phyloP scores from a whole-genome alignment of 2,888 invertebrate genomes.

The Microplitis manilae region DNA sequence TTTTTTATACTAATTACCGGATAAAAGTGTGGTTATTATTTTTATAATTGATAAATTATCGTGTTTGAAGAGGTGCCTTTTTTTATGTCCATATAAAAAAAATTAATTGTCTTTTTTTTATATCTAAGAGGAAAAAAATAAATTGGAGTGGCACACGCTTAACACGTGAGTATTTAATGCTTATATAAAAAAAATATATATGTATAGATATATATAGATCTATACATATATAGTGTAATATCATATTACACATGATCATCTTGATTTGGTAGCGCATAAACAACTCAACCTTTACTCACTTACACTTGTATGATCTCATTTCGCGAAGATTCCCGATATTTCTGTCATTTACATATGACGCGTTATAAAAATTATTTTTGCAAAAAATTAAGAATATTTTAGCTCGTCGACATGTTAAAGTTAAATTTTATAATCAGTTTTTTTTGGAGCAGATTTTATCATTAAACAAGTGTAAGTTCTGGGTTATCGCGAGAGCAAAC shows the following conservation, averaged over 20 bases:
- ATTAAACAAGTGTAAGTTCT: not conserved
- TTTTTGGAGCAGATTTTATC: not conserved
- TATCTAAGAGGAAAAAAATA: not conserved
- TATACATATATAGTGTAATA: not conserved
- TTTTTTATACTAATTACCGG: not conserved
- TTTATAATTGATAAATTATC: not conserved
- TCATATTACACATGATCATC: conserved; percentile 7
- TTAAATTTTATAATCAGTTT: no score
- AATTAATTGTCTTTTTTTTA: not conserved
- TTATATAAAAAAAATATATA: not conserved
- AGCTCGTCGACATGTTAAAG: no score
- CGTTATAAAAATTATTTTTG: no score
- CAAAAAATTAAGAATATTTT: no score
- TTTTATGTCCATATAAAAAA: not conserved
- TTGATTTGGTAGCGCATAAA: conserved; percentile 19
- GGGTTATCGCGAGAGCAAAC: not conserved
- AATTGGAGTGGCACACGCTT: conserved; percentile 4
- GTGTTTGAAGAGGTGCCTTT: conserved; percentile 8
- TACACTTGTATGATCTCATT: conserved; percentile 11
- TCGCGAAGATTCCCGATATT: conserved; percentile 11
- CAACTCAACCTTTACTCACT: conserved; percentile 13
- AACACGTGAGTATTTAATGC: conserved; percentile 13
- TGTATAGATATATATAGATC: not conserved
- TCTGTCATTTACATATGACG: not conserved
- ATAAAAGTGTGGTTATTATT: not conserved